These are phyloP conservation scores for Platichthys flesus DNA, from an alignment of 2,113 vertebrate genomes.

Conservation along the genomic window DNA sequence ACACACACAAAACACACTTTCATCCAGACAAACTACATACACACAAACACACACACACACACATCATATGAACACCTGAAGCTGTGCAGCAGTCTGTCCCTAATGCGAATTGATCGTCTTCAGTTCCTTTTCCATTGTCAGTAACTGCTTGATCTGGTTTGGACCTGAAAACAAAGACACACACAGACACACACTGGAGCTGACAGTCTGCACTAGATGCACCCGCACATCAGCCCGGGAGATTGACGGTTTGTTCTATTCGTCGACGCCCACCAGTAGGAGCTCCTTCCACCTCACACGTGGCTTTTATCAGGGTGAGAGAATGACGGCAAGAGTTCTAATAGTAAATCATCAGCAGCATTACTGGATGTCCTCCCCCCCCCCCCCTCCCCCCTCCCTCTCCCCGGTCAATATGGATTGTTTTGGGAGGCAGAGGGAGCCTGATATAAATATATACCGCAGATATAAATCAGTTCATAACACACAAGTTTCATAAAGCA, in stretches of 20 bases:
- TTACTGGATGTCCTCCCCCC: conserved; percentile 65
- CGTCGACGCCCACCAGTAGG: conserved; percentile 33
- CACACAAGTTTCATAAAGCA: conserved; percentile 8
- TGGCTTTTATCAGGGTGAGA: conserved; percentile 66
- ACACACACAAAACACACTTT: not conserved
- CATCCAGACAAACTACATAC: not conserved
- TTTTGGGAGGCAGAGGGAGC: conserved; percentile 46
- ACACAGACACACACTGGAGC: not conserved
- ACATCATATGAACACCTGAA: conserved; percentile 50
- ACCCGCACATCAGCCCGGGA: conserved; percentile 7
- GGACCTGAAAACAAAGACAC: conserved; percentile 15
- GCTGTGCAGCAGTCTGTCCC: conserved; percentile 29
- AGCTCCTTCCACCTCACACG: conserved; percentile 45
- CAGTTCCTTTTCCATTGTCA: conserved; percentile 25
- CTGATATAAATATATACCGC: conserved; percentile 45
- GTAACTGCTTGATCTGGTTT: conserved; percentile 49
- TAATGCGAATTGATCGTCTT: conserved; percentile 57
- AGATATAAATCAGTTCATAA: conserved; percentile 75
- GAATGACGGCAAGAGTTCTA: conserved; percentile 66
- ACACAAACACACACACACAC: conserved; percentile 4
- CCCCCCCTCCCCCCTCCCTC: conserved; percentile 45
- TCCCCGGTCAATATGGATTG: conserved; percentile 68
- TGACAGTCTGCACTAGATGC: conserved; percentile 20
- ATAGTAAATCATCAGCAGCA: conserved; percentile 74
- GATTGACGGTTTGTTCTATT: conserved; percentile 56